A percentile compares a stretch with the other conserved stretches of the same genome.
phyloP scores from a whole-genome alignment of 2,113 vertebrate genomes.

The Trinectes maculatus region DNA sequence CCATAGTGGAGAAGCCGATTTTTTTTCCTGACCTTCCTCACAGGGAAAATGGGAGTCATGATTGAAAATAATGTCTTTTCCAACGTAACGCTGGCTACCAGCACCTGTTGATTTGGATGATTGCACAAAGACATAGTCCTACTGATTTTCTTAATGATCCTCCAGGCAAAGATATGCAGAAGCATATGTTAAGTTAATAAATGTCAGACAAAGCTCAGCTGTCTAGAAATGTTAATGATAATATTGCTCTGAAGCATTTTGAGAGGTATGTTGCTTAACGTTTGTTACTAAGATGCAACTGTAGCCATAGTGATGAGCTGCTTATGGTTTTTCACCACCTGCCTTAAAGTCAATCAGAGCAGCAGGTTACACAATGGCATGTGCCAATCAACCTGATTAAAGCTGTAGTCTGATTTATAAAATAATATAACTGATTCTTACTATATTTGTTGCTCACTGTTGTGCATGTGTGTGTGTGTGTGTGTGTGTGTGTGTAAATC shows the following conservation, averaged over 20 bases:
- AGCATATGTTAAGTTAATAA: too few species aligned
- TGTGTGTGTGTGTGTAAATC: not conserved
- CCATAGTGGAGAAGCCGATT: too few species aligned
- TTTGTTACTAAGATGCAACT: too few species aligned
- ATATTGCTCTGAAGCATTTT: too few species aligned
- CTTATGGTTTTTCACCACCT: not conserved
- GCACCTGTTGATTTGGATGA: not conserved
- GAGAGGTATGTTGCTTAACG: too few species aligned
- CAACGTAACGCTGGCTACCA: not conserved
- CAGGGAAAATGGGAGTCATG: not conserved
- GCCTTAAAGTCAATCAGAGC: not conserved
- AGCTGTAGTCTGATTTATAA: not conserved
- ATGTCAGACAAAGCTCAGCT: too few species aligned
- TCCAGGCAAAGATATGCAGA: not conserved
- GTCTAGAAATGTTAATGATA: too few species aligned
- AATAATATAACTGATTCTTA: not conserved
- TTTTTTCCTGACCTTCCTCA: not conserved
- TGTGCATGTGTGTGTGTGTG: too few species aligned
- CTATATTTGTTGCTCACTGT: not conserved
- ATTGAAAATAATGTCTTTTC: not conserved
- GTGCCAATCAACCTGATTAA: not conserved
- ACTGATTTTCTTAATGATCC: not conserved
- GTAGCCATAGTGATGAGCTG: too few species aligned
- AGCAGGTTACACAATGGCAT: not conserved
- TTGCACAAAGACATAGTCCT: not conserved